Evolutionary conservation across 1,140 invertebrate species (phyloP).

Genomic region (Hyles vespertilio): DNA sequence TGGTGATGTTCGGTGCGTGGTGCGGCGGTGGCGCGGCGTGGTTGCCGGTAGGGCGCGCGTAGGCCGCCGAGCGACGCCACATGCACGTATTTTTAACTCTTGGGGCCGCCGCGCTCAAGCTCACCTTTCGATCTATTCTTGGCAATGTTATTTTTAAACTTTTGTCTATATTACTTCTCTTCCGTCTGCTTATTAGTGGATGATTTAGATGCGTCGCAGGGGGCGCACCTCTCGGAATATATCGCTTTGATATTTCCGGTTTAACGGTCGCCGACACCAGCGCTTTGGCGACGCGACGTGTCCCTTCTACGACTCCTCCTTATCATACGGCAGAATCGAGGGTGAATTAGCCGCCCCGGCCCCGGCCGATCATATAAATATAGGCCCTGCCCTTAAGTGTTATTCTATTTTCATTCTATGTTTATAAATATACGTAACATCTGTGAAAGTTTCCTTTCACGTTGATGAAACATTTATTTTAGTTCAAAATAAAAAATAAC

Average conservation of each 20-base stretch:
- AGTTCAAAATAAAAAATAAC: too few species aligned
- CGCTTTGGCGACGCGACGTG: conserved; percentile 22
- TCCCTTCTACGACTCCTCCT: conserved; percentile 20
- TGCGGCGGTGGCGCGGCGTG: conserved; percentile 17
- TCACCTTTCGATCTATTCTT: conserved; percentile 71
- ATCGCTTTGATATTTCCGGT: conserved; percentile 59
- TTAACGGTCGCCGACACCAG: conserved; percentile 20
- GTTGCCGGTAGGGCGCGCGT: conserved; percentile 29
- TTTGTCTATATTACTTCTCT: conserved; percentile 72
- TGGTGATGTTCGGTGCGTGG: conserved; percentile 7
- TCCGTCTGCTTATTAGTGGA: conserved; percentile 70
- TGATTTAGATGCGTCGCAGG: conserved; percentile 71
- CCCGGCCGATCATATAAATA: conserved; percentile 1
- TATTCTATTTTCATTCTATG: not conserved
- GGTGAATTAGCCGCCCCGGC: conserved; percentile 15
- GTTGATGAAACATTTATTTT: too few species aligned
- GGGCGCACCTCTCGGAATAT: conserved; percentile 56
- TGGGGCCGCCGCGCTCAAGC: conserved; percentile 63
- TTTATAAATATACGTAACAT: too few species aligned
- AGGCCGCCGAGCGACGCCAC: conserved; percentile 33
- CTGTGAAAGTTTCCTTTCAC: too few species aligned
- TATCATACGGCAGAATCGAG: conserved; percentile 26
- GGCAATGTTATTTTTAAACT: conserved; percentile 67
- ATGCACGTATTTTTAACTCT: conserved; percentile 58
- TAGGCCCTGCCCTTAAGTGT: not conserved